A percentile compares a stretch with the other conserved stretches of the same genome.
phyloP scores from a whole-genome alignment of 2,797 vertebrate genomes.

The Schizopygopsis pylzovi region DNA sequence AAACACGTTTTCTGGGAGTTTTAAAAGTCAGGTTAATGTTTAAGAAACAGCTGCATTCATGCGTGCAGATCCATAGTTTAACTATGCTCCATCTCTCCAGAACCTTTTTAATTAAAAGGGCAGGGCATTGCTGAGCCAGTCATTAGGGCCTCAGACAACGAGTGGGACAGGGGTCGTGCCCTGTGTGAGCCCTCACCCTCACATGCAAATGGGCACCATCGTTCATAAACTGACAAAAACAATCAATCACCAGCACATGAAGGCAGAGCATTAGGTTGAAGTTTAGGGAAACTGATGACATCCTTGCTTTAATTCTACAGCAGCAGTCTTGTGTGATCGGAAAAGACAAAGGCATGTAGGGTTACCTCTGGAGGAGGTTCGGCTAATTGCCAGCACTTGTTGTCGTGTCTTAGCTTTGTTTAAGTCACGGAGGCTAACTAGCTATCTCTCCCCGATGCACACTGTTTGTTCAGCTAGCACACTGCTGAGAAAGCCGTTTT shows the following conservation, averaged over 20 bases:
- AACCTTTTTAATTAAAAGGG: conserved; percentile 38
- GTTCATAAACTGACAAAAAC: conserved; percentile 93
- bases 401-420: conserved; percentile 87
- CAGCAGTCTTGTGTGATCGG: conserved; percentile 86
- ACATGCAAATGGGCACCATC: conserved; percentile 78
- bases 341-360: conserved; percentile 95
- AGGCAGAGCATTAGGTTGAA: conserved; percentile 88
- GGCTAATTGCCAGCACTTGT: conserved; percentile 94
- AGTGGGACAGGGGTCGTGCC: conserved; percentile 22
- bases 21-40: not conserved
- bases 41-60: not conserved
- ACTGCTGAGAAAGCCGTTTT: conserved; percentile 86
- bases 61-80: not conserved
- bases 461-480: conserved; percentile 87
- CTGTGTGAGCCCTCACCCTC: conserved; percentile 71
- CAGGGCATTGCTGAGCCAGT: conserved; percentile 33
- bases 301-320: conserved; percentile 88
- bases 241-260: conserved; percentile 88
- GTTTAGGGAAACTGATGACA: conserved; percentile 95
- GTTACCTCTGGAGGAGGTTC: conserved; percentile 86
- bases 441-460: conserved; percentile 81
- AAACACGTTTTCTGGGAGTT: not conserved
- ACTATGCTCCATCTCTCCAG: not conserved
- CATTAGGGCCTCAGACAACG: conserved; percentile 59
- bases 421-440: conserved; percentile 92